Evolutionary conservation across 2,113 vertebrate species (phyloP), one percentile per base, ranked within the genome.

Genomic region (Apistogramma diplotaenia): DNA sequence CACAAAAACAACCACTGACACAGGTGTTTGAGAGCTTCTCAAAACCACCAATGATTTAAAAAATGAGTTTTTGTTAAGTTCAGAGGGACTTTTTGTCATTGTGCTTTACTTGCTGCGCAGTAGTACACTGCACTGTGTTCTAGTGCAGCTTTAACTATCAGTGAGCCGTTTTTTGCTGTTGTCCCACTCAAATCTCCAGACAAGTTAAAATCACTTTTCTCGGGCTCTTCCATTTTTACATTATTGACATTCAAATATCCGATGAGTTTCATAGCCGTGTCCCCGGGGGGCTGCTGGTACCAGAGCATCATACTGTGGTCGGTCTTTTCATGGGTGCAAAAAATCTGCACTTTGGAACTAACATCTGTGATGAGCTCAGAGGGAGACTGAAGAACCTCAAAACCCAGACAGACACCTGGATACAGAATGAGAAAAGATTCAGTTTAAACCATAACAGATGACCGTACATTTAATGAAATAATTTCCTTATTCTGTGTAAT

Each of bases 91-190:
- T 27, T 88, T 51, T 31, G 23, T 59, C 60, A 33, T 21, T 54
- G 94, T 94, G 94, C 76, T 27, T 53, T 15, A 2, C 85, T 79
- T 2, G 90, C 91, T 81, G 92, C 86, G 91, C 93, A 93, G 81
- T 87, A 93, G 59, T 93, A 94, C 15, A 3, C 54, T 23, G 87
- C 85, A 3, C 51, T 85, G 27, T 90, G 57, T 12, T 81, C 19
- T 8, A 19, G 43, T n/a, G 40, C 21, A 0, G n/a, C 4, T 4
- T 19, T 40, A 21, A 65, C 1, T 2, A 18, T 65, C 35, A 65
- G 21, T 3, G 60, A 65, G 40, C 35, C 13, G 1, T 65, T 43
- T 10, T 65, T 65, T 65, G 18, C 21, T 72, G 33, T 23, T 2
- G 0, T 65, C 35, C 0, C 60, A 43, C 60, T 65, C 60, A 65